A percentile compares a stretch with the other conserved stretches of the same genome.
These are phyloP conservation scores for Philhelius pedissequus DNA, from an alignment of 2,888 invertebrate species.

Conservation along the genomic window DNA sequence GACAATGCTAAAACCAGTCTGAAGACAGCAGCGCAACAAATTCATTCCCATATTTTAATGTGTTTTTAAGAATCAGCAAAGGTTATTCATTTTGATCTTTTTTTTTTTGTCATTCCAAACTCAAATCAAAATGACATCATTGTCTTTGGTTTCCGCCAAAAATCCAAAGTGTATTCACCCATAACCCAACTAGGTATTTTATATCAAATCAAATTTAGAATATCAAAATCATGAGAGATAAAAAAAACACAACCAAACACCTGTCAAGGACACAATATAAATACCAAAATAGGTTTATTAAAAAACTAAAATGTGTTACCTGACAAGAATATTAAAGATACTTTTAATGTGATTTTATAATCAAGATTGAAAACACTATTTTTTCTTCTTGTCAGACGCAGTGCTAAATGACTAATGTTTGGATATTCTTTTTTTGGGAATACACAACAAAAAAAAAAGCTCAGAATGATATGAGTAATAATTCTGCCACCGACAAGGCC, in stretches of 20 bases:
- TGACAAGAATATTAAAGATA: conserved; percentile 36
- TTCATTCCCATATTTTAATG: neutral
- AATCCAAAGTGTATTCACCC: conserved; percentile 35
- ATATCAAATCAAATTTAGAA: conserved; percentile 9
- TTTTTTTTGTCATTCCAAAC: neutral
- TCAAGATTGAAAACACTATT: conserved; percentile 24
- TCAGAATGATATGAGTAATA: conserved; percentile 16
- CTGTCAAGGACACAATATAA: conserved; percentile 32
- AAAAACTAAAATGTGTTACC: conserved; percentile 15
- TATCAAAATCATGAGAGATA: neutral
- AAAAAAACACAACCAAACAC: neutral
- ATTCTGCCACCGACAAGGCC: conserved; percentile 19
- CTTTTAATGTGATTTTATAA: neutral
- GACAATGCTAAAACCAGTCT: neutral
- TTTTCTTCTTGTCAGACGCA: neutral
- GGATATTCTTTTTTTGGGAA: conserved; percentile 12
- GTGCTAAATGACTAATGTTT: conserved; percentile 17
- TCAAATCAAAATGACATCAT: conserved; percentile 41
- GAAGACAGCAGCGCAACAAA: neutral
- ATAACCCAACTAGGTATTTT: conserved; percentile 9
- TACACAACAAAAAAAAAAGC: neutral
- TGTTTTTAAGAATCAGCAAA: conserved; percentile 16
- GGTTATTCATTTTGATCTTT: conserved; percentile 15
- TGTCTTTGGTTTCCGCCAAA: neutral
- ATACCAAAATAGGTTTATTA: neutral